Base-by-base conservation (phyloP, 2,797 vertebrate genomes). In the Paramormyrops hopkinsi region DNA sequence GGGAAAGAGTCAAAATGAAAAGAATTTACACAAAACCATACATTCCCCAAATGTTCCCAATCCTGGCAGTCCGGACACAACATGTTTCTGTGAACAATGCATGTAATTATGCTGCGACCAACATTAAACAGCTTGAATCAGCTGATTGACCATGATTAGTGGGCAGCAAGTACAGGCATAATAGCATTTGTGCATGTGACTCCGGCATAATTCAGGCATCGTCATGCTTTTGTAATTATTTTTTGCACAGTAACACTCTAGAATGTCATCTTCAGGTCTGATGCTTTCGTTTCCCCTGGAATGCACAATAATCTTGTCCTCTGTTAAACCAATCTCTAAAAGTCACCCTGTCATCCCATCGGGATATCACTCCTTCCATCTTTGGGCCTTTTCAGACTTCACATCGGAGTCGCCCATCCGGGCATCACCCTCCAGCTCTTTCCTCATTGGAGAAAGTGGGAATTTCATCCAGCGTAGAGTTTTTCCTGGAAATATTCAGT, bases 111-210 rank as follows among this genome's bases (percentile, higher is more conserved):
- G 89, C 88, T 90, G 86, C 33, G 14, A 37, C 29, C 69, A 73
- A 2, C 69, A 73, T 73, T 82, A 82, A 82, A 82, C 76, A 82
- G 76, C 41, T 46, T n/a, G 91, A 92, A 88, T 86, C 89, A 89
- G 91, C 90, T 93, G 93, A 95, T 92, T 91, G 93, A 94, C 93
- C 88, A 87, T 90, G 54, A 90, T 90, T 88, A 90, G 91, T 89
- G 90, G 89, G 90, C 33, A 86, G 33, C 53, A n/a, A 17, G 37
- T 59, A n/a, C 51, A 37, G 44, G 88, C 59, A 62, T 48, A 87
- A 87, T 41, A 33, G 82, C 56, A 54, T 84, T 22, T 86, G 7
- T 29, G n/a, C 83, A 53, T 14, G 1, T 29, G 44, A 22, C 83
- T 3, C 9, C 1, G 22, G 29, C 3, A 29, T n/a, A 46, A 82